Percentiles rank a stretch among this genome's conserved stretches.
These are phyloP conservation scores for Dipodomys merriami DNA, from an alignment of 2,113 vertebrate species.

Conservation along the genomic window DNA sequence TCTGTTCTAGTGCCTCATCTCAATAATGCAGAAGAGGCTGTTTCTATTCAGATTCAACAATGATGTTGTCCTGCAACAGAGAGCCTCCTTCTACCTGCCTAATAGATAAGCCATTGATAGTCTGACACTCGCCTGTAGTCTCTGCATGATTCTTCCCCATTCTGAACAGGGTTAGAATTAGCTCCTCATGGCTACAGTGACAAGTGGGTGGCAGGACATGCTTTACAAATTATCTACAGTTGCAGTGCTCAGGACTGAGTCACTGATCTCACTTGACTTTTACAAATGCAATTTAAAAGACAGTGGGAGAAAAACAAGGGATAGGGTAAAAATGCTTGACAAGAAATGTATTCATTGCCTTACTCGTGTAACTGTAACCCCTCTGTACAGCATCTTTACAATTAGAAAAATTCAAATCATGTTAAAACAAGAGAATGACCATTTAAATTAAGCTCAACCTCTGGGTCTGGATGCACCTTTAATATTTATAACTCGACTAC, in stretches of 20 bases:
- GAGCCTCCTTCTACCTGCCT: rapidly evolving
- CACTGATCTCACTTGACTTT: neutral
- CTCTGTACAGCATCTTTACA: too few species aligned
- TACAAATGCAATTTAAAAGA: neutral
- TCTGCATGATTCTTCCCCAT: neutral
- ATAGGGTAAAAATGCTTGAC: too few species aligned
- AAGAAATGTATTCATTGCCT: too few species aligned
- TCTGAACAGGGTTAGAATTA: neutral
- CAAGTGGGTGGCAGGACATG: rapidly evolving
- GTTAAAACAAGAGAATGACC: neutral
- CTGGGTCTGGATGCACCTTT: constrained; percentile 4
- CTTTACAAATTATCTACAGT: neutral
- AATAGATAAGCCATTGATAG: neutral
- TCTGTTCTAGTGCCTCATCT: neutral
- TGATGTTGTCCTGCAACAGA: neutral
- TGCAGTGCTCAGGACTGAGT: neutral
- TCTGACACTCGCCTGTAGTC: too few species aligned
- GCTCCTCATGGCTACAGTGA: neutral
- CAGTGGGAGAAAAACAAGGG: too few species aligned
- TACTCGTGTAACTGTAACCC: too few species aligned
- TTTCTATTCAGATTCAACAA: neutral
- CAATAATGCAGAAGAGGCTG: neutral
- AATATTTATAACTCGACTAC: neutral
- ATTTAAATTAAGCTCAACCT: constrained; percentile 41
- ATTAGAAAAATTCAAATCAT: neutral